Conservation (phyloP, 2,113 vertebrate genomes). For the Lagenorhynchus albirostris region DNA sequence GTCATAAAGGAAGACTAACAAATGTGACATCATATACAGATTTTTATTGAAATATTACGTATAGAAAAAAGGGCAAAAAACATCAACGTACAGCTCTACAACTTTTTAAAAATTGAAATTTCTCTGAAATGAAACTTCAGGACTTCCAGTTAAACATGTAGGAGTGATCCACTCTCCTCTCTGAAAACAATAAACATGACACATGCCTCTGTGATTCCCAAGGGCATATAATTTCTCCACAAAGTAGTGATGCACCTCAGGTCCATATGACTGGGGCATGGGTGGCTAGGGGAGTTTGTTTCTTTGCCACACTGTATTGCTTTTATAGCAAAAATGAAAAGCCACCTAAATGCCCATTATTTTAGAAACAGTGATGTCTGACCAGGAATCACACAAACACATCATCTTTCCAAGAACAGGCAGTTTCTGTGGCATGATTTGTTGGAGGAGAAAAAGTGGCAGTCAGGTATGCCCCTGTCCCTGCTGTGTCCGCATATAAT, state of each 20-base stretch:
- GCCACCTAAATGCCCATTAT: background rate
- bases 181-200: background rate
- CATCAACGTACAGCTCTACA: background rate
- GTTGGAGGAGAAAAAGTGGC: background rate
- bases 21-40: background rate
- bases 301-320: background rate
- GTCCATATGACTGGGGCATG: background rate
- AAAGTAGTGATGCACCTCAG: no score
- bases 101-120: constrained; percentile 10
- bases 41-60: constrained; percentile 23
- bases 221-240: background rate
- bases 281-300: background rate
- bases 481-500: background rate
- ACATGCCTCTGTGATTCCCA: background rate
- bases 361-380: background rate
- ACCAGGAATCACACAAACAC: background rate
- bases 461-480: background rate
- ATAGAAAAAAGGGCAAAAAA: background rate
- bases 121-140: background rate
- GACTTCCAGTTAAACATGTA: background rate
- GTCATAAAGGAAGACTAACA: background rate
- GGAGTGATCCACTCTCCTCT: background rate
- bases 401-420: background rate
- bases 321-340: background rate
- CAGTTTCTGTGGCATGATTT: background rate